Evolutionary conservation across 1,140 invertebrate genomes (phyloP).

Genomic region (Theocolax elegans): DNA sequence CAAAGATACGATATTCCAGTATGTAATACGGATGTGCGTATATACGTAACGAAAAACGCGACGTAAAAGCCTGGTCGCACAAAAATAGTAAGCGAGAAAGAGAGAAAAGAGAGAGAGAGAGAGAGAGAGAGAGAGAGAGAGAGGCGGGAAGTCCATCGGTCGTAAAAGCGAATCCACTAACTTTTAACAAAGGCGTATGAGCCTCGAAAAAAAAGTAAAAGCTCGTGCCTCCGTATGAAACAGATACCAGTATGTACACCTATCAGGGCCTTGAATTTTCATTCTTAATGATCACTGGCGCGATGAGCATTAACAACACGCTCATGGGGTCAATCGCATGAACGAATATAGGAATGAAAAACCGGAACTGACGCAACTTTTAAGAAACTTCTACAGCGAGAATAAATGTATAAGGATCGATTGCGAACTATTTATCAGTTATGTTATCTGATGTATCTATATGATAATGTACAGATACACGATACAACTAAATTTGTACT

Average conservation of each 20-base stretch:
- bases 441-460: too few relatives aligned
- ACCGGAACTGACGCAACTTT: slow-evolving; percentile 22
- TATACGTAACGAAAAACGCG: too few relatives aligned
- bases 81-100: neutral
- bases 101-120: slow-evolving; percentile 1
- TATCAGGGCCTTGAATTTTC: slow-evolving; percentile 47
- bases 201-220: slow-evolving; percentile 44
- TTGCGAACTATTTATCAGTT: too few relatives aligned
- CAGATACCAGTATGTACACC: neutral
- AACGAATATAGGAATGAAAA: neutral
- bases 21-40: too few relatives aligned
- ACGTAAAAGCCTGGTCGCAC: too few relatives aligned
- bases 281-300: slow-evolving; percentile 53
- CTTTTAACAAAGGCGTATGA: slow-evolving; percentile 7
- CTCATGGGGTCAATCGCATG: neutral
- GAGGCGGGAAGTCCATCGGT: slow-evolving; percentile 5
- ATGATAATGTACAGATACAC: too few relatives aligned
- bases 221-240: slow-evolving; percentile 38
- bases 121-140: slow-evolving; percentile 30
- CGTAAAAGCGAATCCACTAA: slow-evolving; percentile 30
- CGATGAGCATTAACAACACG: slow-evolving; percentile 40
- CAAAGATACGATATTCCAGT: neutral
- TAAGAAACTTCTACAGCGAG: neutral
- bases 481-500: too few relatives aligned
- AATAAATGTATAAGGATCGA: too few relatives aligned